Conservation (phyloP, 53 echinoderm and acorn worm species). For the Hippasteria phrygiana region DNA sequence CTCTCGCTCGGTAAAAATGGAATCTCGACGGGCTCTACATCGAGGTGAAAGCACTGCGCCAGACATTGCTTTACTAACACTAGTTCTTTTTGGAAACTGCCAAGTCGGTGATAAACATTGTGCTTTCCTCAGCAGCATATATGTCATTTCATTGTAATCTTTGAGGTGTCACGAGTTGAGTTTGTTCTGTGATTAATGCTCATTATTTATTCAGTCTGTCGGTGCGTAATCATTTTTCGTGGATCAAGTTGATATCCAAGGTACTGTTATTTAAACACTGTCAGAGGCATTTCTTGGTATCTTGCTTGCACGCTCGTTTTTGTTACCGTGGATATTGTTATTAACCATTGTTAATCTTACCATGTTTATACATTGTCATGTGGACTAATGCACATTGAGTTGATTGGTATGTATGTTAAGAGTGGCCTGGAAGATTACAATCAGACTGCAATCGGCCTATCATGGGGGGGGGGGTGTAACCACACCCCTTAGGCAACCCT, state of each 20-base stretch:
- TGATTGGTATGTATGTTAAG: background rate
- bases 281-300: background rate
- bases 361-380: background rate
- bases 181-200: conserved; percentile 1
- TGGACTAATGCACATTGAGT: background rate
- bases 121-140: background rate
- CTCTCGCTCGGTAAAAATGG: too few relatives aligned
- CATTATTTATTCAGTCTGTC: conserved; percentile 11
- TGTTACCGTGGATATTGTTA: background rate
- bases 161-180: background rate
- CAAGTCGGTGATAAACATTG: too few relatives aligned
- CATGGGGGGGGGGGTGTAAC: background rate
- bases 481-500: too few relatives aligned
- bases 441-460: background rate
- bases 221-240: background rate
- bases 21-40: too few relatives aligned
- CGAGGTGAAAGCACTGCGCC: too few relatives aligned
- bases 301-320: background rate
- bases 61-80: too few relatives aligned
- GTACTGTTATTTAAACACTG: background rate
- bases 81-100: too few relatives aligned
- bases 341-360: background rate
- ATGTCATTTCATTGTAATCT: background rate
- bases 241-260: conserved; percentile 3
- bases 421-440: background rate